phyloP scores from a whole-genome alignment of 2,113 vertebrate species.

The Pseudorectes ferrugineus region DNA sequence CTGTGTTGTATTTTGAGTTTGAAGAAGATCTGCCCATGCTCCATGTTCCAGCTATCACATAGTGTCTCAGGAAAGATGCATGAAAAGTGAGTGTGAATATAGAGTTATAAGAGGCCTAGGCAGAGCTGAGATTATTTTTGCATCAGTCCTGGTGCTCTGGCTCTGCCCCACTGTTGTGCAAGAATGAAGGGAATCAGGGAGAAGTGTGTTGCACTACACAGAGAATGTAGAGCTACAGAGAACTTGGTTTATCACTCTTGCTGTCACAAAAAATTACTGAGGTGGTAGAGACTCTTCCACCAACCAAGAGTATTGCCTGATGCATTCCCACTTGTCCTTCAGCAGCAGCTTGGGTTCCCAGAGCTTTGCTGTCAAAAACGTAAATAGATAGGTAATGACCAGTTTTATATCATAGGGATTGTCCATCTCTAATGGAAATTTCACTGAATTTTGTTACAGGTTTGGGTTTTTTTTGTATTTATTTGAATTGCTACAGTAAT shows the following conservation, averaged over 20 bases:
- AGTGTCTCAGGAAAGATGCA: not conserved
- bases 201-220: not conserved
- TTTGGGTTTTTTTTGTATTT: not conserved
- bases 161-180: not conserved
- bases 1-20: not conserved
- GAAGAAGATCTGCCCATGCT: not conserved
- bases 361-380: not conserved
- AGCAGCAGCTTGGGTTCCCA: not conserved
- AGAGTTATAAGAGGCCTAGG: not conserved
- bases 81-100: not conserved
- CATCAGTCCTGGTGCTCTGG: not conserved
- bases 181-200: not conserved
- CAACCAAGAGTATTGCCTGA: accelerated
- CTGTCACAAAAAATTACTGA: not conserved
- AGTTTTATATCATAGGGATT: not conserved
- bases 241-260: not conserved
- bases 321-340: not conserved
- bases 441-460: not conserved
- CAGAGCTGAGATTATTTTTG: not conserved
- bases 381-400: not conserved
- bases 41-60: not conserved
- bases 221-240: not conserved
- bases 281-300: not conserved
- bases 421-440: not conserved
- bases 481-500: not conserved